phyloP scores from a whole-genome alignment of 2,888 invertebrate genomes.

The Oxyscelio sp. region DNA sequence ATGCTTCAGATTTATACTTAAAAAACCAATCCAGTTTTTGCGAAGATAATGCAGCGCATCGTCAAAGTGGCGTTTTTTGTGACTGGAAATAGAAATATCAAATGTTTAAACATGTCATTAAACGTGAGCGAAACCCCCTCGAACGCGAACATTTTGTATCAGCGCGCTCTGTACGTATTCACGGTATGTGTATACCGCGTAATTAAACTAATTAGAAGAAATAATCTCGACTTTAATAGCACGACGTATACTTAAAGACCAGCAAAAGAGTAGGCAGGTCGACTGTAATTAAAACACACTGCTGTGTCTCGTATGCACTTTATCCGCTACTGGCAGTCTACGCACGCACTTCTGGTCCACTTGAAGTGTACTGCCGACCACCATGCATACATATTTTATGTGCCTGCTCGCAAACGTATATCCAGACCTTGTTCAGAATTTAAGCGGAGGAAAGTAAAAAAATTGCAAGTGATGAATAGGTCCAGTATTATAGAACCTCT shows the following conservation, averaged over 20 bases:
- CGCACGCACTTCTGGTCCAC: conserved; percentile 79
- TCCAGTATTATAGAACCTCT: too few species aligned
- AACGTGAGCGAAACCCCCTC: conserved; percentile 6
- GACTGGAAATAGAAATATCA: not conserved
- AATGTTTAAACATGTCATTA: not conserved
- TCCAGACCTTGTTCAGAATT: conserved; percentile 63
- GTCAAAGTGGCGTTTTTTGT: too few species aligned
- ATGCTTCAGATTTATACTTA: too few species aligned
- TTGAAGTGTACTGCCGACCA: conserved; percentile 73
- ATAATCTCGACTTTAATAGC: conserved; percentile 66
- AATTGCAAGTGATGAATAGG: conserved; percentile 44
- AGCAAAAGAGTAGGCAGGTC: conserved; percentile 65
- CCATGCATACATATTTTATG: conserved; percentile 78
- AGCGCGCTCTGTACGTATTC: conserved; percentile 21
- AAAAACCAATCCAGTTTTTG: too few species aligned
- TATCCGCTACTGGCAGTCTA: conserved; percentile 72
- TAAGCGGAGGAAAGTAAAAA: conserved; percentile 53
- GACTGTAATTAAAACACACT: conserved; percentile 84
- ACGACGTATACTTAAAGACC: conserved; percentile 64
- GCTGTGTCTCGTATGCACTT: conserved; percentile 71
- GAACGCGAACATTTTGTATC: conserved; percentile 37
- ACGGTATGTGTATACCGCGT: conserved; percentile 34
- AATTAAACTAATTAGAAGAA: conserved; percentile 70
- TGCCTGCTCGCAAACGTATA: conserved; percentile 56
- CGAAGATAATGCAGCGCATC: too few species aligned